phyloP scores from a whole-genome alignment of 2,113 vertebrate species.

The Polyodon spathula region DNA sequence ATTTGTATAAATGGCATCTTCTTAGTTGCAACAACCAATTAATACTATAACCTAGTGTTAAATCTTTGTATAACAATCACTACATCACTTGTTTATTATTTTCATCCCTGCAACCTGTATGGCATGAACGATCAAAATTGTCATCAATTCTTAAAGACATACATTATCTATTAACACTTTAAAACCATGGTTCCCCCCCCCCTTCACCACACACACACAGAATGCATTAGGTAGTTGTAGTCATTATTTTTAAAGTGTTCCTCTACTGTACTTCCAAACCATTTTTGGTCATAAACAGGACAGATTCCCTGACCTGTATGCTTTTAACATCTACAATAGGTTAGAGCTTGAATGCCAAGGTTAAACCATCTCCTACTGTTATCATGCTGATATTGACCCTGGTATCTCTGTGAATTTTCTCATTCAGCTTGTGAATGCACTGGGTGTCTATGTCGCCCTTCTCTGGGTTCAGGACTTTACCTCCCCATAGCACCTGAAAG shows the following conservation, averaged over 20 bases:
- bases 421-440: conserved; percentile 73
- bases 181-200: no score
- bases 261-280: neutral
- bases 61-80: no score
- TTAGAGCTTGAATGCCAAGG: conserved; percentile 73
- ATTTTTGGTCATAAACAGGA: neutral
- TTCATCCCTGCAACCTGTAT: no score
- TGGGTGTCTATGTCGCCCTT: conserved; percentile 46
- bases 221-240: neutral
- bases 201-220: no score
- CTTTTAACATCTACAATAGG: conserved; percentile 2
- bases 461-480: conserved; percentile 62
- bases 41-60: no score
- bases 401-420: conserved; percentile 71
- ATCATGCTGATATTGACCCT: conserved; percentile 80
- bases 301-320: neutral
- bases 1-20: neutral
- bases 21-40: no score
- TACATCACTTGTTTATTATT: no score
- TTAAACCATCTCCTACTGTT: conserved; percentile 75
- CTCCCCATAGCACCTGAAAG: conserved; percentile 71
- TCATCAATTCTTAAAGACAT: no score
- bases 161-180: no score
- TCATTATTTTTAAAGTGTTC: neutral
- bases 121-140: no score